These are phyloP conservation scores for Distichodus sexfasciatus DNA, from an alignment of 2,797 vertebrate genomes.

Conservation along the genomic window DNA sequence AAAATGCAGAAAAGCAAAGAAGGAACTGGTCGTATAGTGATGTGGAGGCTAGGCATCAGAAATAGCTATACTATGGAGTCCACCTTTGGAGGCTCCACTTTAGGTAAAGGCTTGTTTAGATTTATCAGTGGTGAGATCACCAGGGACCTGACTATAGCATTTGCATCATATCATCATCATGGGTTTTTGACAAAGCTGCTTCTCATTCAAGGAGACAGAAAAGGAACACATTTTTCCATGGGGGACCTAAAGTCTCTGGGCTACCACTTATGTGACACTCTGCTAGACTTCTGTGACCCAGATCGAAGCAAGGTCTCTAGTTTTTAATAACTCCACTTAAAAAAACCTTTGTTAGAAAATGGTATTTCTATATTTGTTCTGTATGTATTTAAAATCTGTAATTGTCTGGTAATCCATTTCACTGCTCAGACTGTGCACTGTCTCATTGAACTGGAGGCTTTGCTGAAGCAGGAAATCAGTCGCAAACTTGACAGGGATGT, in stretches of 20 bases:
- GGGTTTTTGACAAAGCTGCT: background rate
- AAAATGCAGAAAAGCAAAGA: slow-evolving; percentile 90
- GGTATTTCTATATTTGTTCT: background rate
- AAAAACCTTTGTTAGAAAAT: background rate
- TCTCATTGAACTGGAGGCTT: slow-evolving; percentile 69
- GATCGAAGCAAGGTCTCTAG: slow-evolving; percentile 86
- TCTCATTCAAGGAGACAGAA: slow-evolving; percentile 72
- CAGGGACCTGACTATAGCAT: background rate
- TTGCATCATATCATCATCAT: background rate
- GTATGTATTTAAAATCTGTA: background rate
- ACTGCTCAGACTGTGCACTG: slow-evolving; percentile 74
- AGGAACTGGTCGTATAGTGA: slow-evolving; percentile 85
- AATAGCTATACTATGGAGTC: slow-evolving; percentile 96
- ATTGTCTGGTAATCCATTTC: slow-evolving; percentile 12
- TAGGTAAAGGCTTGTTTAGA: slow-evolving; percentile 73
- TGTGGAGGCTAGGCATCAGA: slow-evolving; percentile 88
- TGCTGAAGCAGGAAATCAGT: slow-evolving; percentile 70
- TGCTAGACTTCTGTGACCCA: slow-evolving; percentile 90
- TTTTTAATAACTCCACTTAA: too few species aligned
- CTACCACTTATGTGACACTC: slow-evolving; percentile 85
- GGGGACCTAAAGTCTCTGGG: slow-evolving; percentile 86
- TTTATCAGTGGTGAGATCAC: background rate
- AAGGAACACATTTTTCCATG: slow-evolving; percentile 83
- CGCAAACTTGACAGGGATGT: slow-evolving; percentile 66
- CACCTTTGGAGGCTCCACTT: slow-evolving; percentile 86